Conservation (phyloP, 1,140 invertebrate genomes). For the Drosophila prosaltans region DNA sequence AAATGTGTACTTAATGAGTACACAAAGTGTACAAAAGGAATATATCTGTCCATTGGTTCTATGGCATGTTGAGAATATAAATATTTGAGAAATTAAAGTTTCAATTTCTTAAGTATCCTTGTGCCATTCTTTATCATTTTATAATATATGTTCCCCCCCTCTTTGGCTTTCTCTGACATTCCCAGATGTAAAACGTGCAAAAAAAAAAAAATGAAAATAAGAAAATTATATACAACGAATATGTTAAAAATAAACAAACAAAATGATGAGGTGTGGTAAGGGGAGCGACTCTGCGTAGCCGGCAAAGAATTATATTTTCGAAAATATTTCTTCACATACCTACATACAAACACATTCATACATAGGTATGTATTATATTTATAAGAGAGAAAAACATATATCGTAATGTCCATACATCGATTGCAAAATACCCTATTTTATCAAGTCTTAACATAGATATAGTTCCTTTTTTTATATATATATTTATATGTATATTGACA, state of each 20-base stretch:
- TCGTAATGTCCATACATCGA: neutral
- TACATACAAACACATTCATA: neutral
- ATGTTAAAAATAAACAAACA: conserved; percentile 79
- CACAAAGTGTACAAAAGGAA: too few species aligned
- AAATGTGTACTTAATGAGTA: neutral
- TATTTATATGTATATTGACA: too few species aligned
- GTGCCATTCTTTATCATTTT: conserved; percentile 20
- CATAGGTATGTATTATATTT: neutral
- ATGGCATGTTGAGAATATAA: too few species aligned
- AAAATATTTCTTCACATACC: conserved; percentile 60
- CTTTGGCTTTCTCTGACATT: conserved; percentile 28
- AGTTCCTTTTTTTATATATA: too few species aligned
- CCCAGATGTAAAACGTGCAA: conserved; percentile 58
- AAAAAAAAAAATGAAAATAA: conserved; percentile 33
- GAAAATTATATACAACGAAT: conserved; percentile 24
- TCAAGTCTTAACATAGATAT: neutral
- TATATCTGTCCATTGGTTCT: too few species aligned
- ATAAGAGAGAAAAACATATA: neutral
- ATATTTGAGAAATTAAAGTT: too few species aligned
- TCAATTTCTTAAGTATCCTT: conserved; percentile 6
- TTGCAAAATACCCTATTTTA: neutral
- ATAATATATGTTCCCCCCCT: neutral
- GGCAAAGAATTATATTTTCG: conserved; percentile 68
- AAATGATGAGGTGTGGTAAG: conserved; percentile 24
- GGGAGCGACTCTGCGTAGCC: conserved; percentile 42